These are phyloP conservation scores for Callimorpha dominula DNA, from an alignment of 2,888 invertebrate genomes.

Conservation along the genomic window DNA sequence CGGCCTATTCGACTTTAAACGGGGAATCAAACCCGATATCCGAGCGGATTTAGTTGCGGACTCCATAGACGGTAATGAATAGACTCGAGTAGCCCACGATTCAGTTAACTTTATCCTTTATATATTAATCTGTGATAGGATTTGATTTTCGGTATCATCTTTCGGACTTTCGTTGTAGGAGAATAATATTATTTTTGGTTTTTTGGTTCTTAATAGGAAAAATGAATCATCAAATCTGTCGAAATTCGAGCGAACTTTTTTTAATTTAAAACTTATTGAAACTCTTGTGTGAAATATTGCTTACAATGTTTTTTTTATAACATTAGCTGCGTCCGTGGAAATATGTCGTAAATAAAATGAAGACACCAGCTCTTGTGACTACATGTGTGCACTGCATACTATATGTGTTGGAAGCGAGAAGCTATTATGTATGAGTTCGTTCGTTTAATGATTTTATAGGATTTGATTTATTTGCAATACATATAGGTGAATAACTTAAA, in stretches of 20 bases:
- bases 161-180: not conserved
- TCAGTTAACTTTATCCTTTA: conserved; percentile 60
- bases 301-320: too few relatives aligned
- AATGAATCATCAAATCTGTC: not conserved
- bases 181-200: not conserved
- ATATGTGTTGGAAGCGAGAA: too few relatives aligned
- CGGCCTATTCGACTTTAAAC: conserved; percentile 86
- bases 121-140: conserved; percentile 41
- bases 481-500: not conserved
- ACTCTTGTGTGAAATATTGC: not conserved
- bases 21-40: conserved; percentile 84
- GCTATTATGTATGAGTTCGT: too few relatives aligned
- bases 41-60: conserved; percentile 82
- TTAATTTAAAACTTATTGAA: not conserved
- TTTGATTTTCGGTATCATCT: conserved; percentile 25
- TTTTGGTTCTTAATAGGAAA: not conserved
- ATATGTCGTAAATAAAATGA: too few relatives aligned
- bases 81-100: conserved; percentile 66
- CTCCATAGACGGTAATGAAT: conserved; percentile 79
- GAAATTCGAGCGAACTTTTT: not conserved
- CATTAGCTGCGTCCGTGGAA: too few relatives aligned
- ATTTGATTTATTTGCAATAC: too few relatives aligned
- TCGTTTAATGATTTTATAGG: too few relatives aligned
- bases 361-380: too few relatives aligned
- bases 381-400: too few relatives aligned